phyloP scores from a whole-genome alignment of 2,888 invertebrate genomes.

The Drosophila robusta region DNA sequence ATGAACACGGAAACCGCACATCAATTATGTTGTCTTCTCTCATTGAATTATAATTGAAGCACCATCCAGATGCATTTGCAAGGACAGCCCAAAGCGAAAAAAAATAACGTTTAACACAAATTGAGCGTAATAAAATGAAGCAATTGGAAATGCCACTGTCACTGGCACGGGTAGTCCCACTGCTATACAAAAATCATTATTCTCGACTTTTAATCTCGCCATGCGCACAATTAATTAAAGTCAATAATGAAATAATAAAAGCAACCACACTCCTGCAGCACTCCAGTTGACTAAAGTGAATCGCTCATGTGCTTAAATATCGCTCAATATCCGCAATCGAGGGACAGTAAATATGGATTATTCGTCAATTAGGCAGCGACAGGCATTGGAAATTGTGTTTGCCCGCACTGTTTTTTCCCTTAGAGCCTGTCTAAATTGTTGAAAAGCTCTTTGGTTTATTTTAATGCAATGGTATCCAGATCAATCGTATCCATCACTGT shows the following conservation, averaged over 20 bases:
- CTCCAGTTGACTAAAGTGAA: neutral
- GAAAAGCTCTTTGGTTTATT: constrained; percentile 2
- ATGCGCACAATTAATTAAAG: constrained; percentile 31
- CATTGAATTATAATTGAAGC: constrained; percentile 68
- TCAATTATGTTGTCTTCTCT: constrained; percentile 69
- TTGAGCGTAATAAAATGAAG: constrained; percentile 62
- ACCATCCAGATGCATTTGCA: constrained; percentile 48
- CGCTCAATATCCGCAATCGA: constrained; percentile 9
- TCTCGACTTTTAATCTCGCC: constrained; percentile 36
- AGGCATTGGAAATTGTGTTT: constrained; percentile 12
- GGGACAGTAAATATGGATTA: constrained; percentile 18
- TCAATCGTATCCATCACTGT: constrained; percentile 22
- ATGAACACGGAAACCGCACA: constrained; percentile 46
- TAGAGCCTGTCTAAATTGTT: neutral
- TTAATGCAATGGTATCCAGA: neutral
- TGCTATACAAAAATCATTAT: constrained; percentile 11
- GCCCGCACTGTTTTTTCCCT: neutral
- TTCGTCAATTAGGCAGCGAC: constrained; percentile 20
- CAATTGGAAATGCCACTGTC: constrained; percentile 12
- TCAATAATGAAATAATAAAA: constrained; percentile 32
- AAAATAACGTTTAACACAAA: constrained; percentile 39
- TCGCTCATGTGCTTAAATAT: constrained; percentile 12
- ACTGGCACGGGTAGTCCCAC: neutral
- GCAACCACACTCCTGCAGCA: constrained; percentile 6
- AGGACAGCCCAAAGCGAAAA: constrained; percentile 7